Percentiles rank a stretch among this genome's conserved stretches.
Conservation (phyloP, 2,888 invertebrate species). For the Ochropleura leucogaster region DNA sequence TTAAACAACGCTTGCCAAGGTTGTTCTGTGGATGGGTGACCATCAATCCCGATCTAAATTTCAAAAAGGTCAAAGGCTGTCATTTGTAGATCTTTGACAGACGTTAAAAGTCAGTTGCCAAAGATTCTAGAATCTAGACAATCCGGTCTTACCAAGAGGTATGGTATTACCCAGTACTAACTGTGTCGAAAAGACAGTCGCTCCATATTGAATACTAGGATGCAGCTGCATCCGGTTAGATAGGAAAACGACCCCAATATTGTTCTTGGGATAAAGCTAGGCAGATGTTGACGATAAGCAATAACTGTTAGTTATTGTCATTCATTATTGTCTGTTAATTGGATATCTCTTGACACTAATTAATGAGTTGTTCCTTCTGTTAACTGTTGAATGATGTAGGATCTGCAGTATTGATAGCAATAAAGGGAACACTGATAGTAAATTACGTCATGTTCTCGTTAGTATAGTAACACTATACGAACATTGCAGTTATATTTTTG, state of each 20-base stretch:
- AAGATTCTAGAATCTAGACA: neutral
- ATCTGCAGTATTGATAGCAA: neutral
- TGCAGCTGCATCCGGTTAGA: neutral
- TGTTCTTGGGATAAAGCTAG: neutral
- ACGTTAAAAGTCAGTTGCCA: neutral
- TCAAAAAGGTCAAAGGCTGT: no score
- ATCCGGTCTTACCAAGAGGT: neutral
- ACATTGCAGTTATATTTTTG: neutral
- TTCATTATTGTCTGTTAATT: conserved; percentile 52
- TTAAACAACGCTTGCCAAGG: no score
- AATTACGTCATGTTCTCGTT: neutral
- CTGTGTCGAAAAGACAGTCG: neutral
- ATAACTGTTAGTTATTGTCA: conserved; percentile 32
- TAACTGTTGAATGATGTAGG: conserved; percentile 6
- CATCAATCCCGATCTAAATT: neutral
- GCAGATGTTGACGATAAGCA: neutral
- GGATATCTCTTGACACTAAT: conserved; percentile 26
- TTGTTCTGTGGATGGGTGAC: neutral
- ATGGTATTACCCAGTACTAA: neutral
- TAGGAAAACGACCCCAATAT: neutral
- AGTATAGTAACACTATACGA: neutral
- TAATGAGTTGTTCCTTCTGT: conserved; percentile 17
- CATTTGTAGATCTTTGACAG: neutral
- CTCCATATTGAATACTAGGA: neutral
- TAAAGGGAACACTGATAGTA: conserved; percentile 11